Evolutionary conservation across 2,113 vertebrate genomes (phyloP).

Genomic region (Saccopteryx leptura): DNA sequence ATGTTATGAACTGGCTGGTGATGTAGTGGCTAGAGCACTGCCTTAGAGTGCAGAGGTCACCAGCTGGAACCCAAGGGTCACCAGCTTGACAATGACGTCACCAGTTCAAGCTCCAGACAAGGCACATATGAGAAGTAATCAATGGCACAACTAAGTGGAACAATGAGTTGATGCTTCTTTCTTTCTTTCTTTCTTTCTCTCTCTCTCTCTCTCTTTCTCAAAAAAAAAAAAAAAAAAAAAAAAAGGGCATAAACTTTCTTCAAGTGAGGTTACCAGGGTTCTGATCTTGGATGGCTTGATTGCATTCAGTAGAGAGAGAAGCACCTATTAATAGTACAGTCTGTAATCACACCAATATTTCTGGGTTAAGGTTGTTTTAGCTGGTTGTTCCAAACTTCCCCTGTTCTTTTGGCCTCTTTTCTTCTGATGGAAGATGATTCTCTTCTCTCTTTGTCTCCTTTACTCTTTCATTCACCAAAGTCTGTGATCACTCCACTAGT

Average conservation of each 20-base stretch:
- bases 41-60: no score
- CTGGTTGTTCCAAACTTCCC: not conserved
- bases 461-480: not conserved
- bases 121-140: no score
- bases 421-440: not conserved
- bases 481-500: not conserved
- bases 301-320: not conserved
- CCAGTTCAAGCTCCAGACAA: no score
- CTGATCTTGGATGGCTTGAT: not conserved
- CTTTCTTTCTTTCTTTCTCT: no score
- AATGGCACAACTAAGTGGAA: no score
- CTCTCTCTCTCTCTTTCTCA: no score
- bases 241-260: not conserved
- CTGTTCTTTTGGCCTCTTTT: not conserved
- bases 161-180: no score
- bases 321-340: not conserved
- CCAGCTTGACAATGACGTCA: no score
- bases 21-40: no score
- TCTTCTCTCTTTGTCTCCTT: not conserved
- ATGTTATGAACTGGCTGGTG: not conserved
- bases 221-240: not conserved
- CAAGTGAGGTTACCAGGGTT: not conserved
- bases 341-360: not conserved
- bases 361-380: not conserved
- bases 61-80: no score